phyloP scores from a whole-genome alignment of 2,113 vertebrate species.

The Mormoops blainvillei region DNA sequence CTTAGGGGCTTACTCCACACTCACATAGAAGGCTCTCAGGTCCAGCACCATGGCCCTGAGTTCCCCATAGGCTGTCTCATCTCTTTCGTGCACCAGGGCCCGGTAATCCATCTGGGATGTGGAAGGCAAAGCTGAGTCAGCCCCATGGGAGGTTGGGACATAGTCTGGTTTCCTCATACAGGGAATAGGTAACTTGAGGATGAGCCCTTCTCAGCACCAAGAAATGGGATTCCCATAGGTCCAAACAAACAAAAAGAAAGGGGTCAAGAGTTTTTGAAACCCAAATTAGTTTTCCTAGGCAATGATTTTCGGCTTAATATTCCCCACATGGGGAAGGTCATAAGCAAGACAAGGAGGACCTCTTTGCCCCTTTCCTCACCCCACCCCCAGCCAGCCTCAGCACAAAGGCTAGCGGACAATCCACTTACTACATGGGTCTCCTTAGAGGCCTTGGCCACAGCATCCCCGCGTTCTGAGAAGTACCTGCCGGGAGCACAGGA shows the following conservation, averaged over 20 bases:
- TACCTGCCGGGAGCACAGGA: conserved; percentile 74
- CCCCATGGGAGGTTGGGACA: background rate
- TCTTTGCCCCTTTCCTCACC: background rate
- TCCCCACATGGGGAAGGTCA: background rate
- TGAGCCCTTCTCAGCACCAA: conserved; percentile 4
- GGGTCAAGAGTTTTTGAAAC: background rate
- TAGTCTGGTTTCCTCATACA: conserved; percentile 18
- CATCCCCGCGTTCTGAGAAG: conserved; percentile 89
- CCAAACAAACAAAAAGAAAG: background rate
- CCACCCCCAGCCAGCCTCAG: background rate
- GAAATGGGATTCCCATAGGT: background rate
- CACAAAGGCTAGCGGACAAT: background rate
- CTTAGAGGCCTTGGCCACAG: conserved; percentile 92
- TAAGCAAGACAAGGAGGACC: background rate
- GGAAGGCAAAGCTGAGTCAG: conserved; percentile 33
- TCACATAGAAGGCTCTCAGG: conserved; percentile 89
- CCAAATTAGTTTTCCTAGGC: background rate
- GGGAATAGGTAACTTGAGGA: conserved; percentile 31
- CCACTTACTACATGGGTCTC: conserved; percentile 90
- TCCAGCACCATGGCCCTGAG: conserved; percentile 85
- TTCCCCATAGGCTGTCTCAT: conserved; percentile 83
- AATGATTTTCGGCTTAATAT: background rate
- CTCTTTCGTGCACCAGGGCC: conserved; percentile 87
- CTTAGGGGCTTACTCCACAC: conserved; percentile 48
- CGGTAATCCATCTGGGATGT: conserved; percentile 91